Evolutionary conservation across 2,797 vertebrate species (phyloP), one percentile per base, ranked within the genome.

Genomic region (Lithobates sylvaticus): DNA sequence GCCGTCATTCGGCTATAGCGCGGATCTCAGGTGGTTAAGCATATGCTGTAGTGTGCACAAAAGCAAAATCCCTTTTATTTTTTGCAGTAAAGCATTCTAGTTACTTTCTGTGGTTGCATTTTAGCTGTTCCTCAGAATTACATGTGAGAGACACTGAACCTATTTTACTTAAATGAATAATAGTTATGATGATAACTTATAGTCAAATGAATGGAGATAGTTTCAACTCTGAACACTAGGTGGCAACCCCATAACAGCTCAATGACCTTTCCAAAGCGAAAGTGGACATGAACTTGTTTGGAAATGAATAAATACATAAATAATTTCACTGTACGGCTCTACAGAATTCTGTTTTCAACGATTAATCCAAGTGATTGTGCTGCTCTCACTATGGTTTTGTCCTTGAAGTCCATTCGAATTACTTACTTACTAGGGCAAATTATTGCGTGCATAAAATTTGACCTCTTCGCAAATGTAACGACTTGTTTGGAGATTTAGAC

Each of bases 231-330:
- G 67, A 84, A 80, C 86, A 87, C 86, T 84, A 87, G 86, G 76
- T 84, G 86, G 86, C 81, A 78, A 84, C 86, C 86, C 58, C 83
- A 84, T 32, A 76, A 80, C 86, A 78, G 82, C 47, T 58, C 42
- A 83, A 64, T 87, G 67, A 78, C 58, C 54, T 76, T 61, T 61
- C 54, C 21, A 13, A 47, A 72, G 21, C 13, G 6, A 16, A 50
- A 61, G 32, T 77, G 74, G 85, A 76, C 78, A 81, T 36, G 1
- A 36, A 54, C 50, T 65, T 47, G 15, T 32, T 79, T 39, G 34
- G 61, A 78, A 39, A 26, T 54, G 15, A 50, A 54, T 34, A 70
- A 70, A 69, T 50, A 18, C 67, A 71, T 71, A 70, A 26, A 15
- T 26, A 29, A 70, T 44, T 70, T 69, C 18, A 54, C 65, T n/a